Evolutionary conservation across 2,797 vertebrate species (phyloP).

Genomic region (Tapera naevia): DNA sequence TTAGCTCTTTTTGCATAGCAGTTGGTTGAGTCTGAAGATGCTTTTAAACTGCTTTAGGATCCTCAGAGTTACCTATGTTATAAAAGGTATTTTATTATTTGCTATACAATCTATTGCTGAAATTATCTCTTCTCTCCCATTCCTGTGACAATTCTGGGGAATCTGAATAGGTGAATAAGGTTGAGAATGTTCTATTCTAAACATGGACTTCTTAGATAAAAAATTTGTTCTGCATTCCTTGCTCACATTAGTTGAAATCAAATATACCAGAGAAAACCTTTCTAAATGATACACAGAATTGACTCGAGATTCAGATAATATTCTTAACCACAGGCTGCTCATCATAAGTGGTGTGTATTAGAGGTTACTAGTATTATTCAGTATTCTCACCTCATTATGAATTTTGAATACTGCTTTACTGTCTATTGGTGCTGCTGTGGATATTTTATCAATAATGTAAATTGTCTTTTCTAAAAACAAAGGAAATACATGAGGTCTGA

Average conservation of each 20-base stretch:
- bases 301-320: not conserved
- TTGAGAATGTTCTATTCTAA: not conserved
- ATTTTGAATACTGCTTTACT: not conserved
- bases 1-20: not conserved
- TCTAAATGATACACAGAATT: not conserved
- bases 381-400: not conserved
- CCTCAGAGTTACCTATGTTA: not conserved
- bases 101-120: not conserved
- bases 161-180: not conserved
- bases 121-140: not conserved
- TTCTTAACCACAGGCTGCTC: not conserved
- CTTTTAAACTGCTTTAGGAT: not conserved
- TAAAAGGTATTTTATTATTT: not conserved
- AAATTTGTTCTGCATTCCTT: not conserved
- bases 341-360: not conserved
- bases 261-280: not conserved
- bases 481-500: not conserved
- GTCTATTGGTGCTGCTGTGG: not conserved
- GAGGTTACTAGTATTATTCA: not conserved
- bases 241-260: not conserved
- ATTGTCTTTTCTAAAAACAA: not conserved
- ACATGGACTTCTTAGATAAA: not conserved
- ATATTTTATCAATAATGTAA: not conserved
- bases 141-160: not conserved
- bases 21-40: not conserved